Evolutionary conservation across 2,113 vertebrate species (phyloP).

Genomic region (Ictalurus punctatus): DNA sequence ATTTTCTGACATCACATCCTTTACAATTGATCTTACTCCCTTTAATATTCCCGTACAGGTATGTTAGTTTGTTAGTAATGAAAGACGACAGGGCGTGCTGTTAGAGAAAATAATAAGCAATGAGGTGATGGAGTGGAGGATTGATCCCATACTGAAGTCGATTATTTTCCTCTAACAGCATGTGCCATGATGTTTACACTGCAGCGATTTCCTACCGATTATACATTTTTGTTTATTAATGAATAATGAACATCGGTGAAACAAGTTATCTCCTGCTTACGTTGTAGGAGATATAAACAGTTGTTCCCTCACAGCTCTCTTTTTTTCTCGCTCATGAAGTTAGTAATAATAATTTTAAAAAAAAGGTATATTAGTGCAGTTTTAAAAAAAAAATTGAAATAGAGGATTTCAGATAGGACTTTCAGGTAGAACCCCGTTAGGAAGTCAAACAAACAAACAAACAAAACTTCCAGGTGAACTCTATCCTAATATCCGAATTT

Average conservation of each 20-base stretch:
- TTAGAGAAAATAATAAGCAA: not conserved
- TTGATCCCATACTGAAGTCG: not conserved
- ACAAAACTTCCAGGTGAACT: not conserved
- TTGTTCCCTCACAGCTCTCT: not conserved
- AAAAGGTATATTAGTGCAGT: not conserved
- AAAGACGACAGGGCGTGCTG: not conserved
- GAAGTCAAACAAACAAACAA: not conserved
- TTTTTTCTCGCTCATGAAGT: not conserved
- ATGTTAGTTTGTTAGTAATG: not conserved
- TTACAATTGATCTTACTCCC: not conserved
- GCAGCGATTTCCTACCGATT: not conserved
- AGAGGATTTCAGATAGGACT: not conserved
- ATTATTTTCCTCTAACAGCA: not conserved
- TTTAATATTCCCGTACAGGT: not conserved
- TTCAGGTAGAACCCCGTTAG: not conserved
- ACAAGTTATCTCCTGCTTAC: not conserved
- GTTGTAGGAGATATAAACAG: not conserved
- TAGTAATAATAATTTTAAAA: not conserved
- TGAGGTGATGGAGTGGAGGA: not conserved
- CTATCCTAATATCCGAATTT: not conserved
- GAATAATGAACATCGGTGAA: not conserved
- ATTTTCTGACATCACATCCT: conserved; percentile 28
- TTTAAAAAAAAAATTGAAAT: not conserved
- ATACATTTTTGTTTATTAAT: not conserved
- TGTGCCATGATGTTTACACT: not conserved